Conservation (phyloP, 2,888 invertebrate species). For the Trichopria drosophilae region DNA sequence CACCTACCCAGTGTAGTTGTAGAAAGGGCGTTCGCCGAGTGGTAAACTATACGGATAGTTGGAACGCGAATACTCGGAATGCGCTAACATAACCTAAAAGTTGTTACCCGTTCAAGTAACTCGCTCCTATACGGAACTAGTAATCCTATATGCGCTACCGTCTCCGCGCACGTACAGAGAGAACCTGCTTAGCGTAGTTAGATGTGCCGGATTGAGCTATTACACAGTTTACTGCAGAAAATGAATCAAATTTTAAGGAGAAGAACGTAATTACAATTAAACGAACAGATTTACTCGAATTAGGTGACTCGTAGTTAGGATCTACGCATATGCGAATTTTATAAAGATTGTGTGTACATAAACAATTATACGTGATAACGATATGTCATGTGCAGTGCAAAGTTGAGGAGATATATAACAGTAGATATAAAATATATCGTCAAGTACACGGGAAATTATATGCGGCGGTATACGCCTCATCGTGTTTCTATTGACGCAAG, state of each 20-base stretch:
- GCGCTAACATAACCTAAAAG: too few species aligned
- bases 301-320: too few species aligned
- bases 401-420: slow-evolving; percentile 14
- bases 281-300: slow-evolving; percentile 19
- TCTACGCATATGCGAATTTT: slow-evolving; percentile 31
- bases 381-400: slow-evolving; percentile 29
- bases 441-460: slow-evolving; percentile 28
- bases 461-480: slow-evolving; percentile 31
- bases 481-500: slow-evolving; percentile 32
- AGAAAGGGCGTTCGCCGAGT: too few species aligned
- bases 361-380: slow-evolving; percentile 31
- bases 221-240: slow-evolving; percentile 27
- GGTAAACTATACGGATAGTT: too few species aligned
- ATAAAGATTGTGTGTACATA: slow-evolving; percentile 35
- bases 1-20: too few species aligned
- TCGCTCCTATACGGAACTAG: too few species aligned
- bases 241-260: slow-evolving; percentile 11
- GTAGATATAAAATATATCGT: slow-evolving; percentile 21
- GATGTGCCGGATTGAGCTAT: slow-evolving; percentile 28
- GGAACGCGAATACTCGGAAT: too few species aligned
- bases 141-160: too few species aligned
- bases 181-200: slow-evolving; percentile 32
- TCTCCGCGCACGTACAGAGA: too few species aligned
- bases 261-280: slow-evolving; percentile 12
- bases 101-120: too few species aligned